Base-by-base conservation (phyloP, 1,140 invertebrate genomes). In the Mactra quadrangularis region DNA sequence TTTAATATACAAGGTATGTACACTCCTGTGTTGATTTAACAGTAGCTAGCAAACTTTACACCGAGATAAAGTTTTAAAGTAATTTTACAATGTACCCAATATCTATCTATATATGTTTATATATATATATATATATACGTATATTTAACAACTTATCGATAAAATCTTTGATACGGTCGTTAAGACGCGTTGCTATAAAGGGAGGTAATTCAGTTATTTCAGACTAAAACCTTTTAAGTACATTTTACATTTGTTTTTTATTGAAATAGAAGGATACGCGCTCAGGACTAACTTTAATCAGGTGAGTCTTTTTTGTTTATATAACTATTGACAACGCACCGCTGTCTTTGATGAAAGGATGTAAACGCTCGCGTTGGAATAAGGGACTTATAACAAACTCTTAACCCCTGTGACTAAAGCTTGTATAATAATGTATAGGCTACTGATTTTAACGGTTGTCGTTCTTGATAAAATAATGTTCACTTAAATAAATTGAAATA, bases 111-210 rank as follows among this genome's bases (percentile, higher is more conserved):
- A 64, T 38, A 33, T 22, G 31, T 9, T 19, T 22, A 45, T 19
- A 64, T 45, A 45, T n/a, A n/a, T 35, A 64, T n/a, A 3, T 15
- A 41, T 38, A 15, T 64, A 62, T 38, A 68, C 15, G 41, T 25
- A 27, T 22, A 41, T 45, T 68, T 68, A 68, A 47, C 60, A 45
- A 68, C 45, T 27, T 19, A 50, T 50, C 64, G 3, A 31, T 22
- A 19, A 22, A 27, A 64, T 27, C 45, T 27, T 55, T 53, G 17
- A 57, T n/a, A 9, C 17, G 47, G 70, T 72, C 31, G 70, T 38
- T 57, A 57, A 47, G 70, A 72, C 52, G 50, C 70, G 70, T 72
- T 72, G 70, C 50, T 72, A 57, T 27, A 72, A 72, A 57, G 70
- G 70, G 70, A 57, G 70, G 19, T 19, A 55, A 72, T 27, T 72